Evolutionary conservation across 2,113 vertebrate genomes (phyloP), one percentile per base, ranked within the genome.

Genomic region (Limnothrissa miodon): DNA sequence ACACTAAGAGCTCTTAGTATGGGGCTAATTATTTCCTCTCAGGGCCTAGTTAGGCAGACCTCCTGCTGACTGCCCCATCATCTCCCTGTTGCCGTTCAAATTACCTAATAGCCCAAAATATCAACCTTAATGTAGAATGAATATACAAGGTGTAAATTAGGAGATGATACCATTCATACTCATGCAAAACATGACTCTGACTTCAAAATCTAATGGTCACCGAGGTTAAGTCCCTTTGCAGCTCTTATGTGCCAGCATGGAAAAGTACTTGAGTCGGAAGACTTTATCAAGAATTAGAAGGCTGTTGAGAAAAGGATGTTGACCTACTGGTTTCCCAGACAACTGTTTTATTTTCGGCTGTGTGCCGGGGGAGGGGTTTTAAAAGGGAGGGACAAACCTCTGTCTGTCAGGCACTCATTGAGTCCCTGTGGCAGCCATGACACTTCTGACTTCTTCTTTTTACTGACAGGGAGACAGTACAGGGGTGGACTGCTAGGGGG

Each of bases 271-370:
- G 29, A 29, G 66, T 4, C 66, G 33, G 66, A 29, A 36, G 25
- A 74, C 66, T 74, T 74, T 74, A 74, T 74, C 66, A 74, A 15
- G 11, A 74, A 13, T 33, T 36, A 66, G 33, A 33, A 5, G 66
- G 19, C 51, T 56, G 51, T 56, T 36, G 29, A 74, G 29, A 74
- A 74, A 74, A 36, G 66, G 66, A 74, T 74, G 66, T 74, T 74
- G 29, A 74, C 66, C 29, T 13, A 5, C 29, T 36, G 13, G 66
- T 74, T 74, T 29, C 66, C 66, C 66, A 15, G 33, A 33, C 29
- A 74, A 74, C 66, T 13, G 25, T 17, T 33, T 74, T 74, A 74
- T 74, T 74, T 74, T 74, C 11, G 36, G 66, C 66, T 2, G 11
- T 36, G 29, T 13, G 29, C 33, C 33, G 1, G 21, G 4, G 51